Percentiles rank a stretch among this genome's conserved stretches.
Conservation (phyloP, 2,888 invertebrate species). For the Priapulus caudatus region DNA sequence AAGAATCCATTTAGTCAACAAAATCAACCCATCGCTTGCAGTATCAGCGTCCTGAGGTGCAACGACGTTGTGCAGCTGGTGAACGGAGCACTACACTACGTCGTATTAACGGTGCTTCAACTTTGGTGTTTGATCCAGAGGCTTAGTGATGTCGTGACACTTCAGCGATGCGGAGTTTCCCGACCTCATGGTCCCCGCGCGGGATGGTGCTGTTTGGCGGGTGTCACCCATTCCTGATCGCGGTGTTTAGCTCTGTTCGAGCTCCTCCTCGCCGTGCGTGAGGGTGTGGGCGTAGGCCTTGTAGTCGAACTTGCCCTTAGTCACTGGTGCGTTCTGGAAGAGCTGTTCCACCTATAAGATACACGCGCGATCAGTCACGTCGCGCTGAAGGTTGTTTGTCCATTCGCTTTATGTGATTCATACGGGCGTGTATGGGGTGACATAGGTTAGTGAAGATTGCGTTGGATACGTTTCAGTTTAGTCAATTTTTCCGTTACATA, state of each 20-base stretch:
- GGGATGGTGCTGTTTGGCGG: background rate
- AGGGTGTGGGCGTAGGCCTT: conserved; percentile 41
- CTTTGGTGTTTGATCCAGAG: too few species aligned
- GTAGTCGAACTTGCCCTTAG: conserved; percentile 43
- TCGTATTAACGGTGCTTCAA: background rate
- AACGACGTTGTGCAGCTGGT: background rate
- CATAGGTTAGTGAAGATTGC: too few species aligned
- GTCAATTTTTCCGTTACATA: too few species aligned
- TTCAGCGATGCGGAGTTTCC: background rate
- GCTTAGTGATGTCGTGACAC: too few species aligned
- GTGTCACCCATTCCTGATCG: background rate
- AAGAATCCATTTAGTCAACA: too few species aligned
- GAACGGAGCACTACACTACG: background rate
- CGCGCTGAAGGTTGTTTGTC: too few species aligned
- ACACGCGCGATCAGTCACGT: too few species aligned
- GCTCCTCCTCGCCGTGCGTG: conserved; percentile 43
- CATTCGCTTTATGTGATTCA: too few species aligned
- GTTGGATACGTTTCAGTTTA: too few species aligned
- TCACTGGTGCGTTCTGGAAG: conserved; percentile 40
- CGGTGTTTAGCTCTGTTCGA: background rate
- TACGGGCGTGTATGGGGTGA: too few species aligned
- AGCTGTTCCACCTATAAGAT: conserved; percentile 20
- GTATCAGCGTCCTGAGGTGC: background rate
- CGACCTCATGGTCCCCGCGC: too few species aligned
- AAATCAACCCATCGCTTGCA: background rate